Percentiles rank a stretch among this genome's conserved stretches.
phyloP scores from a whole-genome alignment of 2,797 vertebrate genomes.

The Muscicapa comitata region DNA sequence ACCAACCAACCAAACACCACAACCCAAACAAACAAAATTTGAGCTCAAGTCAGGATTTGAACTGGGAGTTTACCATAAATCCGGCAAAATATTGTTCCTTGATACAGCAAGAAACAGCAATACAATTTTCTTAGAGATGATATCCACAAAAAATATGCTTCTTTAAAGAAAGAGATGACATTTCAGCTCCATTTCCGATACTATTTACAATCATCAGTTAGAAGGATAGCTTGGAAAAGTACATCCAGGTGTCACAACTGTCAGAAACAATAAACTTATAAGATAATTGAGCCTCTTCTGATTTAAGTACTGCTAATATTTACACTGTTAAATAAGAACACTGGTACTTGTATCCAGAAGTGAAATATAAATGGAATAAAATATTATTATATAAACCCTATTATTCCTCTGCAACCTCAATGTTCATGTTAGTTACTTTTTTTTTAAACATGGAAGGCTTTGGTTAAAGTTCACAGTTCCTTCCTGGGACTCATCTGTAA shows the following conservation, averaged over 20 bases:
- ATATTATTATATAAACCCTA: neutral
- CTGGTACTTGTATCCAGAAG: neutral
- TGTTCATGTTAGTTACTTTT: neutral
- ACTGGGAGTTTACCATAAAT: neutral
- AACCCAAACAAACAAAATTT: neutral
- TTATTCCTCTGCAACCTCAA: neutral
- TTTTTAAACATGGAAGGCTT: neutral
- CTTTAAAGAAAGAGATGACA: neutral
- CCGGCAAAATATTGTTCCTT: neutral
- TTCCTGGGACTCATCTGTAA: neutral
- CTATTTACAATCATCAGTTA: neutral
- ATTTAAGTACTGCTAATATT: neutral
- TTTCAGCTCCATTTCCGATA: neutral
- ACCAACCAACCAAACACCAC: rapidly evolving
- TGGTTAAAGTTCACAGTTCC: neutral
- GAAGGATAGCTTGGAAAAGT: neutral
- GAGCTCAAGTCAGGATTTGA: neutral
- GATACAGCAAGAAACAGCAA: neutral
- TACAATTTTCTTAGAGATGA: neutral
- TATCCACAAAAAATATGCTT: neutral
- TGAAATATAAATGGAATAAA: neutral
- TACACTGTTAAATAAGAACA: neutral
- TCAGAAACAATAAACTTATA: neutral
- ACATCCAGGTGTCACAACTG: neutral
- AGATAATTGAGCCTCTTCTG: neutral